Percentiles rank a stretch among this genome's conserved stretches.
These are phyloP conservation scores for Echeneis naucrates DNA, from an alignment of 2,797 vertebrate species.

Conservation along the genomic window DNA sequence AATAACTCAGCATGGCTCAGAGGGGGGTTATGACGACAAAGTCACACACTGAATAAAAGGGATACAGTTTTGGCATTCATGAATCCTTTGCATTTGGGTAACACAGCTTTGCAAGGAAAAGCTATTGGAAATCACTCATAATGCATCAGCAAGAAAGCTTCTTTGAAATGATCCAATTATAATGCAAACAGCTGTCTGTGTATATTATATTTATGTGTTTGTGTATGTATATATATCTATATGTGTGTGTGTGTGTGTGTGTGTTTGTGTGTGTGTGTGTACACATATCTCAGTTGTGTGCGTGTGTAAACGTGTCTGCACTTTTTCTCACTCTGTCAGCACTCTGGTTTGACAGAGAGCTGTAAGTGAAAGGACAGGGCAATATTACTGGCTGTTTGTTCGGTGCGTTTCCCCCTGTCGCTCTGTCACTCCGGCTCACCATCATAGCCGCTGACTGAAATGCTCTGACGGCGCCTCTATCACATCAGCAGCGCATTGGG, in stretches of 20 bases:
- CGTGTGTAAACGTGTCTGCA: conserved; percentile 35
- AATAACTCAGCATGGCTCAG: conserved; percentile 59
- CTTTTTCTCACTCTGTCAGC: conserved; percentile 67
- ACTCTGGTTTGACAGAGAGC: conserved; percentile 65
- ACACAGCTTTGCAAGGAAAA: conserved; percentile 41
- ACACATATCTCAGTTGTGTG: conserved; percentile 15
- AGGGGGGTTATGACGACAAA: conserved; percentile 45
- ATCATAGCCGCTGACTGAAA: conserved; percentile 68
- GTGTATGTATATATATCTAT: neutral
- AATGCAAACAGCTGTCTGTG: conserved; percentile 51
- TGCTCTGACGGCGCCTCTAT: conserved; percentile 70
- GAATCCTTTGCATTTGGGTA: conserved; percentile 28
- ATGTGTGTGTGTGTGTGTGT: conserved; percentile 3
- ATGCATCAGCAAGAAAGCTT: conserved; percentile 47
- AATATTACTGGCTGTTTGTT: conserved; percentile 77
- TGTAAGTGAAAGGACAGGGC: conserved; percentile 73
- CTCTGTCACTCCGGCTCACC: conserved; percentile 74
- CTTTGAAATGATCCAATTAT: conserved; percentile 56
- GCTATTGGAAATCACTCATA: conserved; percentile 40
- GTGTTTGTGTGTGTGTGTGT: neutral
- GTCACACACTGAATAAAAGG: conserved; percentile 53
- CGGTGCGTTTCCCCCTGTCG: conserved; percentile 66
- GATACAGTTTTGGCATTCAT: conserved; percentile 53
- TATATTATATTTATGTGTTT: neutral
- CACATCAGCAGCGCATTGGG: conserved; percentile 45